phyloP scores from a whole-genome alignment of 2,888 invertebrate species.

The Watsonalla binaria region DNA sequence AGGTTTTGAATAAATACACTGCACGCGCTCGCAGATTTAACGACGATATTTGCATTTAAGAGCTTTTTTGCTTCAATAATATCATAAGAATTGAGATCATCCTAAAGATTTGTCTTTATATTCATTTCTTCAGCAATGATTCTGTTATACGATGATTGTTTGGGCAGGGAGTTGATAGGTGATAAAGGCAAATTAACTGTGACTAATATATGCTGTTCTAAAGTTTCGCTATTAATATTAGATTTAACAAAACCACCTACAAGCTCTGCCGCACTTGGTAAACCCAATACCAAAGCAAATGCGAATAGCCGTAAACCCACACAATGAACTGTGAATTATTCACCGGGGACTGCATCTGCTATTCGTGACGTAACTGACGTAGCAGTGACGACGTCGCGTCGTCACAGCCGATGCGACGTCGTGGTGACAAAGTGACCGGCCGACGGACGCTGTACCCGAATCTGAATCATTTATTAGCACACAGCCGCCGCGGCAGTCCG shows the following conservation, averaged over 20 bases:
- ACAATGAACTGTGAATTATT: not conserved
- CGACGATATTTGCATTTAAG: conserved; percentile 1
- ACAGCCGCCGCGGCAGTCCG: conserved; percentile 14
- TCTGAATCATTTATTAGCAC: conserved; percentile 43
- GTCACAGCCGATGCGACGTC: not conserved
- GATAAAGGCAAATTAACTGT: no score
- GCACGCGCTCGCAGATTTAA: not conserved
- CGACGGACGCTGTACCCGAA: conserved; percentile 11
- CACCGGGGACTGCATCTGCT: not conserved
- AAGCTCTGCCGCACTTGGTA: no score
- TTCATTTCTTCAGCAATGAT: no score
- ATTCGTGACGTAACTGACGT: not conserved
- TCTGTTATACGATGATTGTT: no score
- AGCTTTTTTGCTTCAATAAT: not conserved
- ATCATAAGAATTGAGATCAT: not conserved
- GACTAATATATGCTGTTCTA: no score
- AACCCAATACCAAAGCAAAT: not conserved
- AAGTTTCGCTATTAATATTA: not conserved
- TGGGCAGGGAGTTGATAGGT: no score
- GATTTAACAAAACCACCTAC: no score
- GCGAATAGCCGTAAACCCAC: not conserved
- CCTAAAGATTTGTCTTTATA: not conserved
- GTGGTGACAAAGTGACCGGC: conserved; percentile 10
- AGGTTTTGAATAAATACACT: conserved; percentile 8
- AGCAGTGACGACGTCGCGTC: not conserved